phyloP scores from a whole-genome alignment of 2,113 vertebrate species.

The Ceratotherium simum region DNA sequence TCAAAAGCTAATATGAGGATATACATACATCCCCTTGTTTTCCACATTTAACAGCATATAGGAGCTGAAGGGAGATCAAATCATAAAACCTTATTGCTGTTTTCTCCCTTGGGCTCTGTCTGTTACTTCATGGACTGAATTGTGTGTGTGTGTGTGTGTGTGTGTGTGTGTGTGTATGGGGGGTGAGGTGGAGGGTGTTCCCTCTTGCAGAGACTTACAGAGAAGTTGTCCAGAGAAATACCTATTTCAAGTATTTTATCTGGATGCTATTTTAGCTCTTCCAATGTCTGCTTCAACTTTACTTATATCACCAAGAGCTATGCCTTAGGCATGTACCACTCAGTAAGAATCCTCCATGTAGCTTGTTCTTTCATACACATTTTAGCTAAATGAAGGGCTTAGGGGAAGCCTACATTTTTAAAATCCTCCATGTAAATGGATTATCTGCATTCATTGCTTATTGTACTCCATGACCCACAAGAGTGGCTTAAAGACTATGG shows the following conservation, averaged over 20 bases:
- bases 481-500: background rate
- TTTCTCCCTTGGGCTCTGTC: background rate
- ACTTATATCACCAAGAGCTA: background rate
- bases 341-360: background rate
- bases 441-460: background rate
- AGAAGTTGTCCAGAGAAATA: background rate
- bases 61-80: background rate
- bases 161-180: background rate
- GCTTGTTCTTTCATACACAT: background rate
- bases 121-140: background rate
- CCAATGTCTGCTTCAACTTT: background rate
- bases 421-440: background rate
- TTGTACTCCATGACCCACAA: background rate
- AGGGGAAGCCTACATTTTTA: background rate
- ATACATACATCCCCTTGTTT: background rate
- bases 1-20: background rate
- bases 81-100: background rate
- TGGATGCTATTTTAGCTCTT: background rate
- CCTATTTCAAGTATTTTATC: background rate
- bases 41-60: background rate
- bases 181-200: too few relatives aligned
- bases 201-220: background rate
- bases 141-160: background rate
- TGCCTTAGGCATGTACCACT: background rate
- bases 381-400: background rate